phyloP scores from a whole-genome alignment of 2,888 invertebrate genomes.

The Thereva unica region DNA sequence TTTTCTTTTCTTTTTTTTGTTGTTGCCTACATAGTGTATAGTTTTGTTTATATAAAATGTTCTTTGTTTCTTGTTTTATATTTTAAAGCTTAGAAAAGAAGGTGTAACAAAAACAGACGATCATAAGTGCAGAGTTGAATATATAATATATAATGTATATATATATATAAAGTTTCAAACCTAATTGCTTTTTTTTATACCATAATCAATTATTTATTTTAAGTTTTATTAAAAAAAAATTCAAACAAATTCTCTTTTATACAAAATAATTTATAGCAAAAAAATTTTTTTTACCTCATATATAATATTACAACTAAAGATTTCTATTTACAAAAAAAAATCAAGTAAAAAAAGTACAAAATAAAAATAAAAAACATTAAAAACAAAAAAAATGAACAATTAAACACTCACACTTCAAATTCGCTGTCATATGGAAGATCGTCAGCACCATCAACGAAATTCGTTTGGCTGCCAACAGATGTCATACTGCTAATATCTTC shows the following conservation, averaged over 20 bases:
- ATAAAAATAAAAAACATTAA: slow-evolving; percentile 33
- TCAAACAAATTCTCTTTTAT: too few relatives aligned
- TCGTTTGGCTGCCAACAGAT: slow-evolving; percentile 46
- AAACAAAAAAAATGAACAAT: slow-evolving; percentile 37
- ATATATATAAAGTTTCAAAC: neutral
- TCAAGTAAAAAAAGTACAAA: slow-evolving; percentile 27
- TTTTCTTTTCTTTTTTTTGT: neutral
- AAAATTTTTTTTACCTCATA: slow-evolving; percentile 7
- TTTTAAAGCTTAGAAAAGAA: too few relatives aligned
- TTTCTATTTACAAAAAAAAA: slow-evolving; percentile 18
- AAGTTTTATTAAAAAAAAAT: neutral
- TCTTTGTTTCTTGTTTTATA: too few relatives aligned
- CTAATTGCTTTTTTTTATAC: neutral
- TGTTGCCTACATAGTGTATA: neutral
- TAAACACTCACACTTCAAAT: slow-evolving; percentile 54
- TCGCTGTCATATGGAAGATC: slow-evolving; percentile 54
- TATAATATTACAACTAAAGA: neutral
- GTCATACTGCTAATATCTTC: slow-evolving; percentile 44
- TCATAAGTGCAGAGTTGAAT: neutral
- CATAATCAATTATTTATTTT: neutral
- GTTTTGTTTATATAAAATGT: neutral
- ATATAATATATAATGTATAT: neutral
- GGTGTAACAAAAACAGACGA: neutral
- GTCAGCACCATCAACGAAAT: slow-evolving; percentile 47
- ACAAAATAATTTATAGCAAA: neutral